Evolutionary conservation across 2,113 vertebrate species (phyloP).

Genomic region (Gallinago jamesoni): DNA sequence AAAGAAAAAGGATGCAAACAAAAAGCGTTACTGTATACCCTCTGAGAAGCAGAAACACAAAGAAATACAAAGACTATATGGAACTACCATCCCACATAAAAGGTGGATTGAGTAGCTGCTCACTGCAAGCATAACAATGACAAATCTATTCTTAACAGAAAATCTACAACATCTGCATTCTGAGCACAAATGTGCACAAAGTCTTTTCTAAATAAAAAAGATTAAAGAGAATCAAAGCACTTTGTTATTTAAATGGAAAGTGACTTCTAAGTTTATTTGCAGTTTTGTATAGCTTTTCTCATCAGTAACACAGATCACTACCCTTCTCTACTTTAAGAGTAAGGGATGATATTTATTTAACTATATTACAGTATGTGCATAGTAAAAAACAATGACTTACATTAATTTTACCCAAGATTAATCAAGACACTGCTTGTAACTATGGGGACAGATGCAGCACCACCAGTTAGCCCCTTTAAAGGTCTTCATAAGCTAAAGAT

Average conservation of each 20-base stretch:
- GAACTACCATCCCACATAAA: background rate
- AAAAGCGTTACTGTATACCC: background rate
- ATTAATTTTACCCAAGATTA: background rate
- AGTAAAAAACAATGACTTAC: background rate
- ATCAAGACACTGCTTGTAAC: background rate
- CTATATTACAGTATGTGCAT: background rate
- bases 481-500: background rate
- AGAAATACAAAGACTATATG: background rate
- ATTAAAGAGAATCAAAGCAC: background rate
- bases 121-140: background rate
- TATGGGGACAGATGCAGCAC: background rate
- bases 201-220: background rate
- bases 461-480: background rate
- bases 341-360: background rate
- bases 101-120: background rate
- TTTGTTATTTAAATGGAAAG: background rate
- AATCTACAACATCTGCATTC: background rate
- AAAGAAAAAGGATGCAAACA: background rate
- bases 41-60: background rate
- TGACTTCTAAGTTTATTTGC: background rate
- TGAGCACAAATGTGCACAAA: background rate
- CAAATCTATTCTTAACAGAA: constrained; percentile 18
- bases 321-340: background rate
- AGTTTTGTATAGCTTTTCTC: background rate
- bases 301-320: background rate